Percentiles rank a stretch among this genome's conserved stretches.
Conservation (phyloP, 2,888 invertebrate genomes). For the Sarcophaga subvicina region DNA sequence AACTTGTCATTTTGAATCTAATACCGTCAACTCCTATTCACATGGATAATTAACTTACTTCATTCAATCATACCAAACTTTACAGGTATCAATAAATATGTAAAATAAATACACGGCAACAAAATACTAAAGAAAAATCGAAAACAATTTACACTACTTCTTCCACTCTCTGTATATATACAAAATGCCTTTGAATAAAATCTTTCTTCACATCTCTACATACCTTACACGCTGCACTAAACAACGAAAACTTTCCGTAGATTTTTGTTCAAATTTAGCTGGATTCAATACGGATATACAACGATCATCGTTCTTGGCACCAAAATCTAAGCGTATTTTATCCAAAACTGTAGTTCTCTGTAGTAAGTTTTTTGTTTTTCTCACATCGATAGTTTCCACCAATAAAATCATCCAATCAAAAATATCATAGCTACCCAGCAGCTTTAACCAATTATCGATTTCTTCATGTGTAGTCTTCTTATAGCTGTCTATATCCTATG, state of each 20-base stretch:
- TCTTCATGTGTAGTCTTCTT: constrained; percentile 94
- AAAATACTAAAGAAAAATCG: too few relatives aligned
- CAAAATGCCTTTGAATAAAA: too few relatives aligned
- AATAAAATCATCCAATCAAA: constrained; percentile 97
- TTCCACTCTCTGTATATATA: too few relatives aligned
- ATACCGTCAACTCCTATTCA: too few relatives aligned
- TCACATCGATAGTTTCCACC: constrained; percentile 95
- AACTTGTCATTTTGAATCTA: too few relatives aligned
- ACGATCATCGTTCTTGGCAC: constrained; percentile 92
- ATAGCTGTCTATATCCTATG: constrained; percentile 95
- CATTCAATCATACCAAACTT: too few relatives aligned
- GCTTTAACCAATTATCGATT: constrained; percentile 93
- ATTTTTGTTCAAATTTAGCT: constrained; percentile 92
- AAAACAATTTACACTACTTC: too few relatives aligned
- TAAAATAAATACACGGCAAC: too few relatives aligned
- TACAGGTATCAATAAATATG: too few relatives aligned
- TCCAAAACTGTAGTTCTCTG: constrained; percentile 96
- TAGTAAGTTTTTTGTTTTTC: constrained; percentile 94
- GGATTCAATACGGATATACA: constrained; percentile 96
- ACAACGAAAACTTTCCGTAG: constrained; percentile 94
- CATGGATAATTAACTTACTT: too few relatives aligned
- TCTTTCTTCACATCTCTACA: neutral
- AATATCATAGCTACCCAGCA: constrained; percentile 88
- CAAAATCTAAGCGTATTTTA: constrained; percentile 97
- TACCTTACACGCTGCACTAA: constrained; percentile 92